Percentiles rank a stretch among this genome's conserved stretches.
Conservation (phyloP, 1,140 invertebrate genomes). For the Tenebrio molitor region DNA sequence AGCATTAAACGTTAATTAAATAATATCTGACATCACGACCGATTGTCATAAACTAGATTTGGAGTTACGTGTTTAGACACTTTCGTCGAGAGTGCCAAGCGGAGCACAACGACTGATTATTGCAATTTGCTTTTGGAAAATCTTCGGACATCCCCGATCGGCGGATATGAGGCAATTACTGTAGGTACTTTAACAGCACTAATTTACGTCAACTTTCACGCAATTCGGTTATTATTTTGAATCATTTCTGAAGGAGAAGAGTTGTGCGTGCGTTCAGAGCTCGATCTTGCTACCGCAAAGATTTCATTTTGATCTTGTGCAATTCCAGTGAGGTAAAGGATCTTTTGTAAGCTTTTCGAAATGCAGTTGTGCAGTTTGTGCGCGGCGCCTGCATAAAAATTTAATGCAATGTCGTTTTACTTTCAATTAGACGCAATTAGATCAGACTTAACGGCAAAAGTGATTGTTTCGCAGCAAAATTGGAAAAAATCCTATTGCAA, state of each 20-base stretch:
- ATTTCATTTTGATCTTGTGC: not conserved
- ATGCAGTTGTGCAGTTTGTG: not conserved
- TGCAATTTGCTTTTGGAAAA: conserved; percentile 20
- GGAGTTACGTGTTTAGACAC: conserved; percentile 26
- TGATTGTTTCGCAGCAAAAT: conserved; percentile 19
- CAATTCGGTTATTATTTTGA: too few species aligned
- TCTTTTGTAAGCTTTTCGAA: conserved; percentile 2
- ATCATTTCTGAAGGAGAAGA: too few species aligned
- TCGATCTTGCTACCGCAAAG: too few species aligned
- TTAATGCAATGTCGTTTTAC: conserved; percentile 18
- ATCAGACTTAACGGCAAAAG: conserved; percentile 31
- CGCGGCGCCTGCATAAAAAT: not conserved
- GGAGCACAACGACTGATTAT: conserved; percentile 17
- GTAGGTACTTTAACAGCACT: too few species aligned
- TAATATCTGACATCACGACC: conserved; percentile 30
- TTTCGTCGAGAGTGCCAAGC: conserved; percentile 1
- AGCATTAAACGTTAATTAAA: conserved; percentile 38
- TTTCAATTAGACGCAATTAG: conserved; percentile 22
- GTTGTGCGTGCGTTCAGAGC: too few species aligned
- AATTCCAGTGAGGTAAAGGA: not conserved
- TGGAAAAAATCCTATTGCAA: conserved; percentile 27
- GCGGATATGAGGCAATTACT: not conserved
- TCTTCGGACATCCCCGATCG: conserved; percentile 7
- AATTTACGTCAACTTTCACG: conserved; percentile 2
- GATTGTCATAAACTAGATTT: conserved; percentile 14